A percentile compares a stretch with the other conserved stretches of the same genome.
Evolutionary conservation across 2,113 vertebrate genomes (phyloP).

Genomic region (Gobio gobio): DNA sequence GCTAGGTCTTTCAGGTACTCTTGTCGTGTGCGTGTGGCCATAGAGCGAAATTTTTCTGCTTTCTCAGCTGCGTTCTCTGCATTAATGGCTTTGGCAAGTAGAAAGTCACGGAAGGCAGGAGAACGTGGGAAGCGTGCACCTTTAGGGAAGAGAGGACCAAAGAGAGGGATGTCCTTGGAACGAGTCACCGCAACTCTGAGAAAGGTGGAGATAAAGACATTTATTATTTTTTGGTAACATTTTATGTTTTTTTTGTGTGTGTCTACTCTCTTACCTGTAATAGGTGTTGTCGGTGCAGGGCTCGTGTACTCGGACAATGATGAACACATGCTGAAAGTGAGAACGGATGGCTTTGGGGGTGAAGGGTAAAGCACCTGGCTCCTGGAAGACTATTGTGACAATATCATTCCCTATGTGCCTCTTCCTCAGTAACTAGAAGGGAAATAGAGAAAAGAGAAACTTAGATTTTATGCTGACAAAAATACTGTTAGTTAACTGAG

Average conservation of each 20-base stretch:
- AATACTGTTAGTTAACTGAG: not conserved
- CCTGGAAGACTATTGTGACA: constrained; percentile 92
- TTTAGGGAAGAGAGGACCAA: constrained; percentile 84
- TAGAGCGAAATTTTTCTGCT: constrained; percentile 88
- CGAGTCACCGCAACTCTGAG: constrained; percentile 88
- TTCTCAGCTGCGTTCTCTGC: constrained; percentile 89
- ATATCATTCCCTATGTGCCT: constrained; percentile 93
- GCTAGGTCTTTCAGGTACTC: constrained; percentile 91
- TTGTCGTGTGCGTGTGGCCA: constrained; percentile 90
- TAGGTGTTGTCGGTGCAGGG: constrained; percentile 81
- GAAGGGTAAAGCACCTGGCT: constrained; percentile 86
- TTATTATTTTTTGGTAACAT: not conserved
- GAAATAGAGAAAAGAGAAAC: constrained; percentile 16
- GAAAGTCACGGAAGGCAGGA: constrained; percentile 83
- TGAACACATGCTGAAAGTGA: constrained; percentile 91
- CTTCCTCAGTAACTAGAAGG: constrained; percentile 83
- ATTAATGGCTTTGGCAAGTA: constrained; percentile 89
- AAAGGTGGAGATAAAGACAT: constrained; percentile 17
- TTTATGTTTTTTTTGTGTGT: not conserved
- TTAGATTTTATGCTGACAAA: not conserved
- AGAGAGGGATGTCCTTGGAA: constrained; percentile 89
- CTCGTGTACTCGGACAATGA: constrained; percentile 82
- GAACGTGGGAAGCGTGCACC: constrained; percentile 82
- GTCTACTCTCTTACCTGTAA: constrained; percentile 80
- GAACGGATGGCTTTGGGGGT: constrained; percentile 89